Evolutionary conservation across 92 coral and sea anemone species (phyloP).

Genomic region (Heliopora coerulea): DNA sequence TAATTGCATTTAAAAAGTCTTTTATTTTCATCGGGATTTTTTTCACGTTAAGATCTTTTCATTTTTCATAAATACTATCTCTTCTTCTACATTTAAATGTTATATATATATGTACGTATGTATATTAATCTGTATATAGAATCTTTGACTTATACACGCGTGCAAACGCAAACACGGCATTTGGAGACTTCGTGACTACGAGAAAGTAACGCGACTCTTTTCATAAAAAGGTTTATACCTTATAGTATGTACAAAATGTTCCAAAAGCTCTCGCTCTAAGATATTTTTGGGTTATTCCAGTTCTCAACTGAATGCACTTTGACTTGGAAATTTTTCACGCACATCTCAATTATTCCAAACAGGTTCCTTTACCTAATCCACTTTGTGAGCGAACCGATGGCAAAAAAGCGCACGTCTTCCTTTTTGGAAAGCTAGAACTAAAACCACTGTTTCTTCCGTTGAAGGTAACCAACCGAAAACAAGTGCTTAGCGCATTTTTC

Average conservation of each 20-base stretch:
- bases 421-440: background rate
- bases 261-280: background rate
- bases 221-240: background rate
- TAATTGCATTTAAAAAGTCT: slow-evolving; percentile 6
- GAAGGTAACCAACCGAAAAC: background rate
- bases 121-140: too few species aligned
- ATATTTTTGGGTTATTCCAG: background rate
- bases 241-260: background rate
- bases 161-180: background rate
- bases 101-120: slow-evolving; percentile 5
- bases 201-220: background rate
- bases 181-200: too few species aligned
- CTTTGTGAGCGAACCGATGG: background rate
- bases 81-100: slow-evolving; percentile 10
- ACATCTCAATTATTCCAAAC: background rate
- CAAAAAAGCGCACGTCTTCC: background rate
- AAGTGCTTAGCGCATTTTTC: background rate
- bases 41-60: background rate
- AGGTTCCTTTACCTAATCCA: background rate
- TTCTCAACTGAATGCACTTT: too few species aligned
- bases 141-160: background rate
- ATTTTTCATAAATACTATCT: slow-evolving; percentile 6
- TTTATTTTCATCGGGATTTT: background rate
- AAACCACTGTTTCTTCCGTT: background rate
- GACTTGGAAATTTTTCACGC: too few species aligned